Conservation (phyloP, 2,113 vertebrate species). For the Rhodinocichla rosea region DNA sequence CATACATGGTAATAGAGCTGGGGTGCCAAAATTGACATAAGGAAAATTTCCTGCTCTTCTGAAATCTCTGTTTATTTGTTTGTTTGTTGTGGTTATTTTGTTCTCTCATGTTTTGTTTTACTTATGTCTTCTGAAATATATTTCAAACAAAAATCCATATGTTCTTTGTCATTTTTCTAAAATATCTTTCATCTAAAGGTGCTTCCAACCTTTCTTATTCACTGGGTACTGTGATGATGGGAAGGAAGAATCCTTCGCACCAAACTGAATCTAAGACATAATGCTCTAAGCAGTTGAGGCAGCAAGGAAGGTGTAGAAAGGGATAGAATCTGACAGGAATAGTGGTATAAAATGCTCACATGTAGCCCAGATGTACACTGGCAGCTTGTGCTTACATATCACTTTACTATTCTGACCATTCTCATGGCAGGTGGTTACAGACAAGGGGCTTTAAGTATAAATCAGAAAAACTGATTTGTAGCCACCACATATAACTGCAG, state of each 20-base stretch:
- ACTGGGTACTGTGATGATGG: not conserved
- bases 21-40: not conserved
- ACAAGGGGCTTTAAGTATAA: not conserved
- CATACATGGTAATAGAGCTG: not conserved
- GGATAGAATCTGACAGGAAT: not conserved
- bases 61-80: not conserved
- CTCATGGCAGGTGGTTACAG: not conserved
- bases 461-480: not conserved
- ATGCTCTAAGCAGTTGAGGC: not conserved
- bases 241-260: not conserved
- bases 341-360: not conserved
- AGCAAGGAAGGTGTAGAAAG: not conserved
- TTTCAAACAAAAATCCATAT: not conserved
- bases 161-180: not conserved
- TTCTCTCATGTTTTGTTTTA: not conserved
- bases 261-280: not conserved
- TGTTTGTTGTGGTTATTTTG: not conserved
- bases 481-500: not conserved
- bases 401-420: not conserved
- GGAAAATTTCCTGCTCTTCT: not conserved
- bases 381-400: not conserved
- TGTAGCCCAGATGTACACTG: not conserved
- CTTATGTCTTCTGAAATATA: not conserved
- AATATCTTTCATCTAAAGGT: not conserved
- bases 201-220: not conserved